Base-by-base conservation (phyloP, 1,140 invertebrate species). In the Patella vulgata region DNA sequence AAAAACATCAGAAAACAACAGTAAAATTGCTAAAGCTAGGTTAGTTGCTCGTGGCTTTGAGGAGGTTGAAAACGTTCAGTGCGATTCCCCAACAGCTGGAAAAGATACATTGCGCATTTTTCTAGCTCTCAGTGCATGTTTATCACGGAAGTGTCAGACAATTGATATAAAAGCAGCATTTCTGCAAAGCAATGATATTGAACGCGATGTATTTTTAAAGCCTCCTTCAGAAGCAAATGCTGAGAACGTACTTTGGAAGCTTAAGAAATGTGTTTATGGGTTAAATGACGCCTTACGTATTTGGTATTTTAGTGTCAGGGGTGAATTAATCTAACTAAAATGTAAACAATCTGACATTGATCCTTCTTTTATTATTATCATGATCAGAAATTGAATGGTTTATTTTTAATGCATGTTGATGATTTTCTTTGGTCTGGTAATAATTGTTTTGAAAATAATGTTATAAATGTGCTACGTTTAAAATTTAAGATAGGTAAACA, bases 111-210 rank as follows among this genome's bases (percentile, higher is more conserved):
- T 6, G 23, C n/a, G 43, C 5, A 25, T 46, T 8, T 46, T 46
- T 46, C 43, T 46, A 8, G 43, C 43, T 25, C 8, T 46, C 6
- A 21, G n/a, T n/a, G 5, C n/a, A 6, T 21, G 6, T 25, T 46
- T 46, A n/a, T 46, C 43, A n/a, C n/a, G 43, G 43, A 25, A 8
- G 8, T 46, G 43, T 25, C n/a, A 46, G 8, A 46, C 43, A 6
- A 46, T 46, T 46, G 43, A 46, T 46, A 46, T 46, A 8, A n/a
- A 46, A n/a, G 43, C 43, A 21, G 43, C 43, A 46, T 46, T 46
- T 46, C 43, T 46, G n/a, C 43, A 46, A 25, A n/a, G 39, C 39
- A 40, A 40, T 40, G 39, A 40, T n/a, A 40, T 40, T 11, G n/a
- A 40, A 11, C 9, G 6, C 6, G 43, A 46, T 46, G 6, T 46